Evolutionary conservation across 2,888 invertebrate genomes (phyloP), one percentile per base, ranked within the genome.

Genomic region (Cosmopolites sordidus): DNA sequence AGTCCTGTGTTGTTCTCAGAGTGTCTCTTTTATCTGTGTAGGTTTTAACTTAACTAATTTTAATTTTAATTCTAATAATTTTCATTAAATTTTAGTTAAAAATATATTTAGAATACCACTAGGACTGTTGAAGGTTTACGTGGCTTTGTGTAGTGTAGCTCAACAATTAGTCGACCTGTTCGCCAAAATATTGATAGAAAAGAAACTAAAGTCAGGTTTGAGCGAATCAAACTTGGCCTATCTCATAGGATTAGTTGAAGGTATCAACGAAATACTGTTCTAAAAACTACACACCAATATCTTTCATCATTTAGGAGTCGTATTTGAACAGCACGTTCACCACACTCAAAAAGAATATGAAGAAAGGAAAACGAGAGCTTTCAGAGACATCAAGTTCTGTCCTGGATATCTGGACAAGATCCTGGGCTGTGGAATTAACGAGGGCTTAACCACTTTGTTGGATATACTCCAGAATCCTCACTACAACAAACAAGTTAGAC

Each of bases 221-320:
- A 75, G 74, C 1, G 78, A 82, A 61, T 73, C 78, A 18, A 74
- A 82, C 56, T 65, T 84, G 42, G 79, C 82, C 11, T 78, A 80
- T 66, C 73, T 84, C 1, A 77, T 84, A 43, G 71, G 75, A 52
- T 68, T 82, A 55, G 77, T 83, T 12, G 81, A 83, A 66, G 79
- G 84, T 83, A 64, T 40, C 22, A 18, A 17, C 6, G 2, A 9
- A 16, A 62, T 70, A 8, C 8, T 22, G 22, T 8, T 8, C 8
- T 22, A 22, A 8, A 5, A 5, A 22, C 8, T 22, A 5, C 22
- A 33, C 33, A 33, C 11, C 3, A 11, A 41, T 11, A 38, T 40
- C 12, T 12, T 6, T 40, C 5, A 27, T 6, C 11, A n/a, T 16
- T 14, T 38, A 74, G 74, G 67, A 48, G 69, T 72, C 16, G 62